phyloP scores from a whole-genome alignment of 2,797 vertebrate species.

The Calcarius lapponicus region DNA sequence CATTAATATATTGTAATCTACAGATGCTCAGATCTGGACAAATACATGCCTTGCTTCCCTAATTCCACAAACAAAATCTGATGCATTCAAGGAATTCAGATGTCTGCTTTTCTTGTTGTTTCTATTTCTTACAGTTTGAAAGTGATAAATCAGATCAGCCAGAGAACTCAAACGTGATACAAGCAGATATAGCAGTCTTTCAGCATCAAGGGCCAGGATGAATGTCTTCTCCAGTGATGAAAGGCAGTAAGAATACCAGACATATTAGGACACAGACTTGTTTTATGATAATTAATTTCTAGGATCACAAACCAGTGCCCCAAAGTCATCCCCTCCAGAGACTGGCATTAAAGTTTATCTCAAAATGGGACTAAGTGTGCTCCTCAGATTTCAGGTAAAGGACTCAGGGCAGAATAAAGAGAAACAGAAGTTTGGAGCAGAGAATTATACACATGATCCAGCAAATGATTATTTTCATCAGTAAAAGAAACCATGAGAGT shows the following conservation, averaged over 20 bases:
- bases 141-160: background rate
- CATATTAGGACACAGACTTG: background rate
- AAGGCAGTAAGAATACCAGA: background rate
- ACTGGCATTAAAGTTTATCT: background rate
- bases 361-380: background rate
- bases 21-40: background rate
- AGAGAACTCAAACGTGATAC: background rate
- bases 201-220: background rate
- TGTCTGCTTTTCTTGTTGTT: background rate
- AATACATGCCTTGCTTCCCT: background rate
- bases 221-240: background rate
- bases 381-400: background rate
- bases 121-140: background rate
- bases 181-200: background rate
- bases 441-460: background rate
- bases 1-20: background rate
- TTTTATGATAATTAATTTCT: background rate
- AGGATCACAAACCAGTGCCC: background rate
- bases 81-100: background rate
- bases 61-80: background rate
- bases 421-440: background rate
- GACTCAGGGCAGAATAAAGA: background rate
- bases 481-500: background rate
- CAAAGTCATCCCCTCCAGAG: background rate
- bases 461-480: background rate